phyloP scores from a whole-genome alignment of 2,888 invertebrate species.

The Bursaphelenchus okinawaensis region DNA sequence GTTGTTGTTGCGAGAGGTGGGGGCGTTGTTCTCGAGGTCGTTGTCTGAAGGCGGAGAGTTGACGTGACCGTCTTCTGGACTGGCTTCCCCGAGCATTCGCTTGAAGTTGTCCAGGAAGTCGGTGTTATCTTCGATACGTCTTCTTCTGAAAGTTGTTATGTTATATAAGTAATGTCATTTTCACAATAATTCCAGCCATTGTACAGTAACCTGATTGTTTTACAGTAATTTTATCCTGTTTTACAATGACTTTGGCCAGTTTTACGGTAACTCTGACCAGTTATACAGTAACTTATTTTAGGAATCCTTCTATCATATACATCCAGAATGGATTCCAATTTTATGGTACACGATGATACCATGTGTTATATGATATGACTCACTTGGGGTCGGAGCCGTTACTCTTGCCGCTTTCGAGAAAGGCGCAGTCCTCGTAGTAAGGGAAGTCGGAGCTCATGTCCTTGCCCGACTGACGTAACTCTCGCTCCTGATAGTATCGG shows the following conservation, averaged over 20 bases:
- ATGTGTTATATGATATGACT: not conserved
- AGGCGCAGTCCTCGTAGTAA: not conserved
- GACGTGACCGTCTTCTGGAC: not conserved
- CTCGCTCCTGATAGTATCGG: not conserved
- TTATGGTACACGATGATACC: too few species aligned
- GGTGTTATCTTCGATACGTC: not conserved
- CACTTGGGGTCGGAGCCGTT: not conserved
- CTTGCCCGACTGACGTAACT: not conserved
- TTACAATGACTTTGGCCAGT: too few species aligned
- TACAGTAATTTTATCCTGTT: too few species aligned
- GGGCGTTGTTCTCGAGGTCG: not conserved
- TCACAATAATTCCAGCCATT: too few species aligned
- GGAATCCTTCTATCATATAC: too few species aligned
- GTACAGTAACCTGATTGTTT: too few species aligned
- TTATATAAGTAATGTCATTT: too few species aligned
- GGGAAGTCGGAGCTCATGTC: not conserved
- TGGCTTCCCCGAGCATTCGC: constrained; percentile 6
- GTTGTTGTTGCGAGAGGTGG: not conserved
- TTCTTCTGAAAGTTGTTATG: not conserved
- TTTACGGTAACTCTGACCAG: too few species aligned
- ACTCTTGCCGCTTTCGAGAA: not conserved
- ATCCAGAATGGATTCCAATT: too few species aligned
- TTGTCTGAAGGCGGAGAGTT: not conserved
- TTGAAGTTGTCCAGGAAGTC: constrained; percentile 12
- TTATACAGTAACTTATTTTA: too few species aligned